A percentile compares a stretch with the other conserved stretches of the same genome.
Evolutionary conservation across 2,113 vertebrate genomes (phyloP).

Genomic region (Arothron firmamentum): DNA sequence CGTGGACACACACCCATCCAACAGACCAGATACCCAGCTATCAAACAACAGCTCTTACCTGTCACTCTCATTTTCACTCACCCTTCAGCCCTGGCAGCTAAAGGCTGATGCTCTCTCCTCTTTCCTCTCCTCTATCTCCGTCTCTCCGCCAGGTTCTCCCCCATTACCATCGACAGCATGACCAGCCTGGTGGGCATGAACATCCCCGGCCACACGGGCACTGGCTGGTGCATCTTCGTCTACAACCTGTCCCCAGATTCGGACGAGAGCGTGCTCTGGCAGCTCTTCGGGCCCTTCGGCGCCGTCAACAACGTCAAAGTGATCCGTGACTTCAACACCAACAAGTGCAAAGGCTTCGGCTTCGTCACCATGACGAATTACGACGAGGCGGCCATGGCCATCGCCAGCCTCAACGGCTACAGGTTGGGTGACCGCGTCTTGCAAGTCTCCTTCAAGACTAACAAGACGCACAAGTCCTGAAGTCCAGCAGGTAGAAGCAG

Average conservation of each 20-base stretch:
- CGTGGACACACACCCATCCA: too few species aligned
- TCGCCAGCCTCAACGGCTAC: conserved; percentile 99
- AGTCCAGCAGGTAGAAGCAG: conserved; percentile 67
- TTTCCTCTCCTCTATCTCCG: background rate
- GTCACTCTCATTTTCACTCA: background rate
- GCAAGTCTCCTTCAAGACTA: conserved; percentile 99
- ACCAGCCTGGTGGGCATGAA: conserved; percentile 99
- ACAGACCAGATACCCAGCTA: too few species aligned
- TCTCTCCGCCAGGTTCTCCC: conserved; percentile 86
- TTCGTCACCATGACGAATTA: conserved; percentile 99
- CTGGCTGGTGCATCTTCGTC: conserved; percentile 99
- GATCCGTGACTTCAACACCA: conserved; percentile 99
- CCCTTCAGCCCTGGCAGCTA: background rate
- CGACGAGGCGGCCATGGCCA: conserved; percentile 99
- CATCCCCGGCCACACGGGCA: conserved; percentile 97
- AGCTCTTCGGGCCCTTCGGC: conserved; percentile 98
- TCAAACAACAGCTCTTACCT: background rate
- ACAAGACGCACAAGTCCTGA: conserved; percentile 99
- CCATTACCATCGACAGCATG: conserved; percentile 99
- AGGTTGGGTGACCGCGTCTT: conserved; percentile 98
- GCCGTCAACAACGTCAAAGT: conserved; percentile 99
- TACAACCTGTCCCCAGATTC: conserved; percentile 99
- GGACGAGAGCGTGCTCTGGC: conserved; percentile 99
- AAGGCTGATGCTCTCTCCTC: background rate
- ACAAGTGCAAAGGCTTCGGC: conserved; percentile 99